phyloP scores from a whole-genome alignment of 2,888 invertebrate genomes.

The Candidula unifasciata region DNA sequence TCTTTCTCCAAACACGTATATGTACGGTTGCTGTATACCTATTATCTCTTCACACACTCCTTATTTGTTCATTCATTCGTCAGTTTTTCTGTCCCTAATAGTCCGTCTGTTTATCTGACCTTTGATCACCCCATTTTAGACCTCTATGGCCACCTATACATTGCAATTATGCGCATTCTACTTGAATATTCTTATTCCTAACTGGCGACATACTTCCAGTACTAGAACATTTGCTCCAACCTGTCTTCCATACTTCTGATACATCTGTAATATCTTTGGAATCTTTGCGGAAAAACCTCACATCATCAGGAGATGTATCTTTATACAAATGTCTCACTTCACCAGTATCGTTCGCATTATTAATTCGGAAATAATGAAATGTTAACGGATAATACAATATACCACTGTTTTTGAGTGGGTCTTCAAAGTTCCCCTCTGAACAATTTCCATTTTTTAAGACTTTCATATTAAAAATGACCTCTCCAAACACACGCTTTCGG shows the following conservation, averaged over 20 bases:
- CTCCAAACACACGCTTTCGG: slow-evolving; percentile 65
- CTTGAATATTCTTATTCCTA: slow-evolving; percentile 47
- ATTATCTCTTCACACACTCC: no score
- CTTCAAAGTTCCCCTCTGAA: not conserved
- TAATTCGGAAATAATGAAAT: slow-evolving; percentile 65
- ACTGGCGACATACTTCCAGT: slow-evolving; percentile 69
- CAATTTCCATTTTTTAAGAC: slow-evolving; percentile 37
- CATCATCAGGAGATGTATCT: not conserved
- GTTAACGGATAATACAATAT: slow-evolving; percentile 43
- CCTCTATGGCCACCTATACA: not conserved
- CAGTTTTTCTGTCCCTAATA: no score
- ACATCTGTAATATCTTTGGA: slow-evolving; percentile 63
- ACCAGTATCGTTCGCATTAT: slow-evolving; percentile 33
- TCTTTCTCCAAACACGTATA: no score
- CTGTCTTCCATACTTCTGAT: slow-evolving; percentile 68
- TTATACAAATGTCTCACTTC: slow-evolving; percentile 14
- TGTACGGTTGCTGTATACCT: no score
- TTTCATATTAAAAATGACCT: slow-evolving; percentile 65
- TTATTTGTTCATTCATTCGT: no score
- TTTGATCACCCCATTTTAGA: not conserved
- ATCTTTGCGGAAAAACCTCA: slow-evolving; percentile 50
- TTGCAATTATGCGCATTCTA: slow-evolving; percentile 27
- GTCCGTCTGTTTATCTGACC: no score
- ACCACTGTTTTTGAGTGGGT: slow-evolving; percentile 50
- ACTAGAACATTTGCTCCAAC: slow-evolving; percentile 67